Conservation (phyloP, 2,888 invertebrate genomes). For the Spodoptera littoralis region DNA sequence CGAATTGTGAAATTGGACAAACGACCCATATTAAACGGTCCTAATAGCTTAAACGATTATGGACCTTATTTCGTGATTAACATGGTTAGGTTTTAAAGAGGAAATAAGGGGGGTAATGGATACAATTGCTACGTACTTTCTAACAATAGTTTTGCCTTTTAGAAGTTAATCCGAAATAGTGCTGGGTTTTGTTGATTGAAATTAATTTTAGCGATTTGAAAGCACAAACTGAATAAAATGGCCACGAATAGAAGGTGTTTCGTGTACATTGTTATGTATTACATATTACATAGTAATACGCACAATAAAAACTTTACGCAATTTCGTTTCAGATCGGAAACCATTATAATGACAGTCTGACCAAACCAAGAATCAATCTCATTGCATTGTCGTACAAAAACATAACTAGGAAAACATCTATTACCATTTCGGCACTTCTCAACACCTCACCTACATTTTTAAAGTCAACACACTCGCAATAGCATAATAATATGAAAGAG, state of each 20-base stretch:
- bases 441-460: no score
- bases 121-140: conserved; percentile 11
- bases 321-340: no score
- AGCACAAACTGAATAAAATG: not conserved
- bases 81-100: conserved; percentile 26
- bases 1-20: conserved; percentile 59
- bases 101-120: conserved; percentile 21
- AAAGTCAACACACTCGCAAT: no score
- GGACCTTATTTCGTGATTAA: conserved; percentile 26
- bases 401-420: no score
- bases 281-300: no score
- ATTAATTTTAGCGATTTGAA: not conserved
- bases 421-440: no score
- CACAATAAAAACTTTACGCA: no score
- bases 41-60: conserved; percentile 31
- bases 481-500: not conserved
- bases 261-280: no score
- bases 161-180: conserved; percentile 12
- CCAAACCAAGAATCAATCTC: no score
- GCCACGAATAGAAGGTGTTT: no score
- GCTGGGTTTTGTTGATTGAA: not conserved
- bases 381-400: no score
- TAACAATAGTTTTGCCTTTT: conserved; percentile 12
- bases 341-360: no score
- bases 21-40: conserved; percentile 47